These are phyloP conservation scores for Podiceps cristatus DNA, from an alignment of 2,113 vertebrate genomes.

Conservation along the genomic window DNA sequence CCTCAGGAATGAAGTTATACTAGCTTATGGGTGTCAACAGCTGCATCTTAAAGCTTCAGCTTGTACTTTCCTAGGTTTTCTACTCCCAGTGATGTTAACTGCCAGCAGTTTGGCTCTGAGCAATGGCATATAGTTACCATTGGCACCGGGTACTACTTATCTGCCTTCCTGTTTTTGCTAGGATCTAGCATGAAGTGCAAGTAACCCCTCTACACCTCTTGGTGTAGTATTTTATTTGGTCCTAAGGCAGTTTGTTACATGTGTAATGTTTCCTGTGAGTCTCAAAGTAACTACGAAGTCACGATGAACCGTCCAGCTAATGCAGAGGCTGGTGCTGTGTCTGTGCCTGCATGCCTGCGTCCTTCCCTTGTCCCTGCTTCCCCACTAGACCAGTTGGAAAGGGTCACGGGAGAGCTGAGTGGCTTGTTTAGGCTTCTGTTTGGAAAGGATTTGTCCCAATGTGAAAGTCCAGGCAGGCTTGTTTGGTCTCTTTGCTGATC, in stretches of 20 bases:
- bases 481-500: neutral
- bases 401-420: neutral
- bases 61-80: neutral
- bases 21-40: neutral
- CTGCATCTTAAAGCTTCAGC: neutral
- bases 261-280: neutral
- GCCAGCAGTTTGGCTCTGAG: neutral
- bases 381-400: neutral
- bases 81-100: neutral
- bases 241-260: neutral
- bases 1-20: neutral
- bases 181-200: neutral
- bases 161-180: neutral
- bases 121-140: neutral
- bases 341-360: neutral
- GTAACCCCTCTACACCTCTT: neutral
- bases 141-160: neutral
- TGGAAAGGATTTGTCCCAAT: neutral
- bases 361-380: neutral
- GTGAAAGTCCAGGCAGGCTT: neutral
- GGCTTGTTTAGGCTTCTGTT: neutral
- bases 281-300: neutral
- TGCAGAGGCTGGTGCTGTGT: neutral
- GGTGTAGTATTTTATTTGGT: neutral
- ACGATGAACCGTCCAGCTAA: neutral